Conservation (phyloP, 2,797 vertebrate species). For the Cossypha niveicapilla region DNA sequence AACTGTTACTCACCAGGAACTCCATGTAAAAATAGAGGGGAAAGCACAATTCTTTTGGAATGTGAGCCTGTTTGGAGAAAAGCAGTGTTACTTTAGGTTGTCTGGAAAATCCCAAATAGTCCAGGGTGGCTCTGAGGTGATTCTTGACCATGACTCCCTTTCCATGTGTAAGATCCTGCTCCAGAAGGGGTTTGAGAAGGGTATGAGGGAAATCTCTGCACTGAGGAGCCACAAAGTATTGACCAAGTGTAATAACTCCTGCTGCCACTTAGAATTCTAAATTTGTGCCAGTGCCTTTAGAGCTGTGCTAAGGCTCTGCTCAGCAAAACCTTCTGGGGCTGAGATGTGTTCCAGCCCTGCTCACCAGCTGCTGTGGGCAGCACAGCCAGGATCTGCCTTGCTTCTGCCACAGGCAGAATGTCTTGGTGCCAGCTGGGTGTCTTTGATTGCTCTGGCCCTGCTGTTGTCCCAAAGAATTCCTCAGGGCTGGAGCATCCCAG, state of each 20-base stretch:
- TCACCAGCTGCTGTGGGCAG: neutral
- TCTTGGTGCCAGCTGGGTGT: rapidly evolving
- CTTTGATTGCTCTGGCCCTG: neutral
- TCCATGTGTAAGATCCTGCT: neutral
- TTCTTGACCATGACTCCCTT: neutral
- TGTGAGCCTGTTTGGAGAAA: neutral
- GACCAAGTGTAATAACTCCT: neutral
- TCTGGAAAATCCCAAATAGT: neutral
- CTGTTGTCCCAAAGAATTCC: neutral
- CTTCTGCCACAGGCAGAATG: neutral
- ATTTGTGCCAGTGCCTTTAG: neutral
- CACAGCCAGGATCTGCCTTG: neutral
- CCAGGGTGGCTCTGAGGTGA: neutral
- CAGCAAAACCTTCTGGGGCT: neutral
- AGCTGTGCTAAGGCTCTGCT: neutral
- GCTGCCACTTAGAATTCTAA: neutral
- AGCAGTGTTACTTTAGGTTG: neutral
- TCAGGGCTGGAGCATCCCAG: neutral
- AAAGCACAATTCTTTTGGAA: neutral
- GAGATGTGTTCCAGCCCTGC: neutral
- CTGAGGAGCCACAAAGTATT: neutral
- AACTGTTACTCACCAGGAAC: neutral
- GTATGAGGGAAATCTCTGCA: neutral
- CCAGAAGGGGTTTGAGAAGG: neutral
- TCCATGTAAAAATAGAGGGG: neutral